Evolutionary conservation across 2,888 invertebrate species (phyloP).

Genomic region (Drosophila fulvimacula): DNA sequence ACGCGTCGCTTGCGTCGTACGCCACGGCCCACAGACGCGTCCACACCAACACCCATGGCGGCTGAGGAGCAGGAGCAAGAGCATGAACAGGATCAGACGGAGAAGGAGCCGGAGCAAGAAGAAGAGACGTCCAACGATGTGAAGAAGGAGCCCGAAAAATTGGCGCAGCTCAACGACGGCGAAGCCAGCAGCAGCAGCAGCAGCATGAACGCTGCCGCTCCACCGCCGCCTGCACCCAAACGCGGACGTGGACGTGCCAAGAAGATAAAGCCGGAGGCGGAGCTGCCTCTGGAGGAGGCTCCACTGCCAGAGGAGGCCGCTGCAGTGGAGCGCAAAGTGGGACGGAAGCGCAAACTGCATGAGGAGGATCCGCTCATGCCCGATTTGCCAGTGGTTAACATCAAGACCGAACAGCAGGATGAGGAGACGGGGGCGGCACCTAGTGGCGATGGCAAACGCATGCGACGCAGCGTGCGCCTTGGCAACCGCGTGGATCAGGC

Average conservation of each 20-base stretch:
- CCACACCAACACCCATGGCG: slow-evolving; percentile 23
- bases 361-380: slow-evolving; percentile 52
- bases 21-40: slow-evolving; percentile 65
- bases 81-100: not conserved
- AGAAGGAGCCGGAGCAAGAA: slow-evolving; percentile 4
- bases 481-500: slow-evolving; percentile 79
- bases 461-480: slow-evolving; percentile 82
- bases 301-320: slow-evolving; percentile 15
- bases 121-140: slow-evolving; percentile 29
- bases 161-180: slow-evolving; percentile 5
- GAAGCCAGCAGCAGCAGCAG: slow-evolving; percentile 7
- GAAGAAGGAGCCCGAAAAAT: slow-evolving; percentile 61
- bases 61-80: slow-evolving; percentile 16
- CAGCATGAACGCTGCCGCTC: slow-evolving; percentile 3
- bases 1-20: slow-evolving; percentile 74
- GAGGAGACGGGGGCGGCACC: slow-evolving; percentile 42
- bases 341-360: slow-evolving; percentile 68
- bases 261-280: slow-evolving; percentile 60
- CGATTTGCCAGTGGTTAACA: slow-evolving; percentile 32
- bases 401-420: slow-evolving; percentile 69
- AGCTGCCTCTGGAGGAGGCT: slow-evolving; percentile 16
- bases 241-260: slow-evolving; percentile 78
- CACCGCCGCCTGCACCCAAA: slow-evolving; percentile 50
- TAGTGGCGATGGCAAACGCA: slow-evolving; percentile 71
- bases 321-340: slow-evolving; percentile 62